Evolutionary conservation across 2,113 vertebrate species (phyloP).

Genomic region (Micronisus gabar): DNA sequence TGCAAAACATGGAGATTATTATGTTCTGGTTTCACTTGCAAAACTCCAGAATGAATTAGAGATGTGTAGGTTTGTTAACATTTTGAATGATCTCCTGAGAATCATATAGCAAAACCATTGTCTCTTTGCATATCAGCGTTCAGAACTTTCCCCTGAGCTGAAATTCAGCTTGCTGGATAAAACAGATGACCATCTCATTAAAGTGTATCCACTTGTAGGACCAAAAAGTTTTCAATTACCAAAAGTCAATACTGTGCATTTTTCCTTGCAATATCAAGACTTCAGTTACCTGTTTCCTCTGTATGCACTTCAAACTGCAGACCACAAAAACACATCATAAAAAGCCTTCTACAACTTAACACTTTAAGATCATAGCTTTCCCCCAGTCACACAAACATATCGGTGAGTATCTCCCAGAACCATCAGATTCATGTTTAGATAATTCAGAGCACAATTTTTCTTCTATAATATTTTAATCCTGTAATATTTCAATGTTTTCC

Average conservation of each 20-base stretch:
- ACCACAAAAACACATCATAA: not conserved
- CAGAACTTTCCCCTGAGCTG: not conserved
- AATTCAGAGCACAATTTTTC: not conserved
- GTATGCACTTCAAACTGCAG: not conserved
- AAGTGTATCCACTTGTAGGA: not conserved
- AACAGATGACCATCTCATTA: slow-evolving; percentile 39
- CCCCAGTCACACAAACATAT: not conserved
- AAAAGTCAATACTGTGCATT: not conserved
- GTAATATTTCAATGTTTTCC: not conserved
- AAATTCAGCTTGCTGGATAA: not conserved
- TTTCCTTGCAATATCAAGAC: not conserved
- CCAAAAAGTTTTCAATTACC: not conserved
- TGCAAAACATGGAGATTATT: not conserved
- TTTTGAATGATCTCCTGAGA: not conserved
- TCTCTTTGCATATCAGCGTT: not conserved
- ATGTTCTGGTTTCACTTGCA: not conserved
- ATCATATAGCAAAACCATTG: not conserved
- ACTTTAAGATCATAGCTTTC: not conserved
- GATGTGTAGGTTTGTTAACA: not conserved
- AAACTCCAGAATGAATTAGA: not conserved
- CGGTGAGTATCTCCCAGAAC: not conserved
- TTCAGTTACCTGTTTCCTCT: not conserved
- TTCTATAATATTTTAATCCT: not conserved
- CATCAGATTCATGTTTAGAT: not conserved
- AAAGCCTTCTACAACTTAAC: not conserved